Conservation (phyloP, 1,140 invertebrate species). For the Diorhabda sublineata region DNA sequence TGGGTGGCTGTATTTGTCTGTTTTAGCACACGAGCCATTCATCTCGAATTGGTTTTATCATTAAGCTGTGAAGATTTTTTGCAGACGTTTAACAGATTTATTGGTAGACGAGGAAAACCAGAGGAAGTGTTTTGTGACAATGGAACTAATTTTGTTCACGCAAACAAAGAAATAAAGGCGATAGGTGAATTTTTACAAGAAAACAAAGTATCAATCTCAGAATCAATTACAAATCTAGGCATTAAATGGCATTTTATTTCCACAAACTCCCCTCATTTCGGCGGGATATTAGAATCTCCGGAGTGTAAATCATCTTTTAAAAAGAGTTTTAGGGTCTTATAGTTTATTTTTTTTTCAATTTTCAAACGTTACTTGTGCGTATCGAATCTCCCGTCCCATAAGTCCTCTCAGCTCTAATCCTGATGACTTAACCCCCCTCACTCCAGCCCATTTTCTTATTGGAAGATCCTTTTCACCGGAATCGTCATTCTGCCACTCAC, state of each 20-base stretch:
- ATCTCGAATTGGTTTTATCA: slow-evolving; percentile 39
- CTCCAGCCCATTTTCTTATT: too few species aligned
- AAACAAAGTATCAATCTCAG: not conserved
- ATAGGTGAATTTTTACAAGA: not conserved
- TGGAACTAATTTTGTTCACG: slow-evolving; percentile 37
- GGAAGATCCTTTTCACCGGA: too few species aligned
- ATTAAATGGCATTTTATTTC: slow-evolving; percentile 19
- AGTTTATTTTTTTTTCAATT: too few species aligned
- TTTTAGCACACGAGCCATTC: slow-evolving; percentile 27
- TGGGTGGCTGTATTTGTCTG: slow-evolving; percentile 28
- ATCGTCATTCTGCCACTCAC: too few species aligned
- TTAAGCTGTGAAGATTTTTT: slow-evolving; percentile 38
- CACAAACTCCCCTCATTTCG: slow-evolving; percentile 39
- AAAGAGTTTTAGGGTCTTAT: too few species aligned
- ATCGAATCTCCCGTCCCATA: too few species aligned
- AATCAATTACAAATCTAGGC: not conserved
- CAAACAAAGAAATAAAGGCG: slow-evolving; percentile 16
- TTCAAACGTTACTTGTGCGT: too few species aligned
- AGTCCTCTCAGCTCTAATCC: too few species aligned
- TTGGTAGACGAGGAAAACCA: slow-evolving; percentile 30
- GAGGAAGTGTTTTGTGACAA: slow-evolving; percentile 32
- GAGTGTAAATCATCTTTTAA: slow-evolving; percentile 18
- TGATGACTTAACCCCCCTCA: too few species aligned
- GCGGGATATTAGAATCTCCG: slow-evolving; percentile 47
- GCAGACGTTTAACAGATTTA: slow-evolving; percentile 38